Base-by-base conservation (phyloP, 2,797 vertebrate species). In the Apodemus agrarius region DNA sequence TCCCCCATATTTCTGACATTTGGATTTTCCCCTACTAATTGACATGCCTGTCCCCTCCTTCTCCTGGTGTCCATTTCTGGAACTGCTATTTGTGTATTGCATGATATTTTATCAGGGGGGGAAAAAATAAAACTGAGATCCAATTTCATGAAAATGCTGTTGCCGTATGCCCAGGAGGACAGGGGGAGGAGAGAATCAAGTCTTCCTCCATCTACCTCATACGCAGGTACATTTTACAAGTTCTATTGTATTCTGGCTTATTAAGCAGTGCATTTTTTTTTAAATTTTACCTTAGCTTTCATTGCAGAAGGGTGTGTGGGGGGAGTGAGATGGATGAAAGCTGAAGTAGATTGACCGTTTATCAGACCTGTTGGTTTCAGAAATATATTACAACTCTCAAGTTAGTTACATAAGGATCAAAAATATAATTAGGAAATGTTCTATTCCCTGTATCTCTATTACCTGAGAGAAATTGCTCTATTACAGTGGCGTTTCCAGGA, bases 201-300 rank as follows among this genome's bases (percentile, higher is more conserved):
- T 91, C 96, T 97, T 93, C 91, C 95, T 97, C 95, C 96, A 96
- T 96, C 98, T 97, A 95, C 97, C 95, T 96, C 90, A 75, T 6
- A 54, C 82, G 91, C 97, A 98, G 97, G 98, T 98, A 98, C 98
- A 96, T 96, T 98, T 98, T 98, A 96, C 97, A 97, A 93, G 74
- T 97, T 98, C 97, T 97, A 97, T 96, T 97, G 95, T 86, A 91
- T 98, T 97, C 91, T 97, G 96, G 95, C 96, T 97, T 95, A 87
- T 93, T 95, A 94, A 97, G 95, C 93, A 96, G 95, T 94, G 97
- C 63, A 52, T 96, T 54, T 80, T 52, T 82, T 84, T 92, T 95
- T 80, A 82, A 82, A 52, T 97, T 95, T 96, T 97, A 89, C 97
- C 93, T 96, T 93, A 95, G 95, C 91, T 97, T 92, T 92, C 98